A percentile compares a stretch with the other conserved stretches of the same genome.
Conservation (phyloP, 2,113 vertebrate genomes). For the Callithrix jacchus region DNA sequence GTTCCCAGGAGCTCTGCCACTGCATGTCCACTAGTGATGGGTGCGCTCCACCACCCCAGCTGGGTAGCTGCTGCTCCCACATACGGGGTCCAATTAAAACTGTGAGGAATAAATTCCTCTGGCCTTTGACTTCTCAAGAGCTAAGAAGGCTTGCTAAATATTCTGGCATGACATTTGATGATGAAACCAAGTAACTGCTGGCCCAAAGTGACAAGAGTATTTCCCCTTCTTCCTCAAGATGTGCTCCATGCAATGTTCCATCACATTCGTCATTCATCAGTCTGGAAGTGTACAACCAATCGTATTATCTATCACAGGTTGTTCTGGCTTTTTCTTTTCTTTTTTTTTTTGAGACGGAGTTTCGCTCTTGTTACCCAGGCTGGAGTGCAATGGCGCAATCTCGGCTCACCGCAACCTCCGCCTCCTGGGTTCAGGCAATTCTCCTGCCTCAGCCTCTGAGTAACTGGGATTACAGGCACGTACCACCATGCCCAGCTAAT, state of each 20-base stretch:
- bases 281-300: neutral
- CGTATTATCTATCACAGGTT: neutral
- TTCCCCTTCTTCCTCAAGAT: neutral
- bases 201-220: neutral
- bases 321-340: too few species aligned
- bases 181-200: neutral
- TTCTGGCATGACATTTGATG: neutral
- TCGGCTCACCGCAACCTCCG: too few species aligned
- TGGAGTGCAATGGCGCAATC: too few species aligned
- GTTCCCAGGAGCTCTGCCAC: neutral
- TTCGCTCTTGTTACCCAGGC: too few species aligned
- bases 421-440: too few species aligned
- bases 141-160: neutral
- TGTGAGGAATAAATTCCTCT: neutral
- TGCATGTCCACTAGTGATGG: fast-evolving
- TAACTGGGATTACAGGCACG: too few species aligned
- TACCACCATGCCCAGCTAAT: too few species aligned
- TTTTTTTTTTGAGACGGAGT: too few species aligned
- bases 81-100: neutral
- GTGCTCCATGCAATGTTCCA: fast-evolving
- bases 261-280: neutral
- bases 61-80: neutral
- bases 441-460: too few species aligned
- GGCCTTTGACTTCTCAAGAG: neutral
- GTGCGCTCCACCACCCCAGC: neutral